Conservation (phyloP, 64 coral and sea anemone genomes). For the Montipora foliosa region DNA sequence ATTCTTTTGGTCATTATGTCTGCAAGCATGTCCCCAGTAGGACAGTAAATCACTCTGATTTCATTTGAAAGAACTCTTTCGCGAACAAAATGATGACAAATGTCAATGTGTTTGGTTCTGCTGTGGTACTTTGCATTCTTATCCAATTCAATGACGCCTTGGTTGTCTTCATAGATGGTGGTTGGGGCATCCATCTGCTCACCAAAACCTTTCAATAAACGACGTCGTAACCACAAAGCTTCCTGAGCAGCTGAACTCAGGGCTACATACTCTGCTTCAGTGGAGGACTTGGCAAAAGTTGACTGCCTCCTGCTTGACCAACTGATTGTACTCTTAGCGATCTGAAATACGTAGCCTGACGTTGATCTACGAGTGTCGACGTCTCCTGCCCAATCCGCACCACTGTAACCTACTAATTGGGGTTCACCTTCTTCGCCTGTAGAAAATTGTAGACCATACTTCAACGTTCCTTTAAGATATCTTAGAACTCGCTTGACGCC, state of each 20-base stretch:
- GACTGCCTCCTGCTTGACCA: slow-evolving; percentile 31
- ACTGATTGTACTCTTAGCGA: slow-evolving; percentile 16
- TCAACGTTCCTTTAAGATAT: slow-evolving; percentile 55
- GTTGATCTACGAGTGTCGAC: background rate
- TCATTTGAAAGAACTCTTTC: too few relatives aligned
- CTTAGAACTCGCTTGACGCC: slow-evolving; percentile 35
- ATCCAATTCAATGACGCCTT: too few relatives aligned
- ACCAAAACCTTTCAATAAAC: slow-evolving; percentile 20
- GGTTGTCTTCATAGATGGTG: background rate
- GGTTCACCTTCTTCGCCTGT: background rate
- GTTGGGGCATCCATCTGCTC: background rate
- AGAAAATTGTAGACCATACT: slow-evolving; percentile 32
- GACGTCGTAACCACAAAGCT: slow-evolving; percentile 33
- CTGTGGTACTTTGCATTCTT: too few relatives aligned
- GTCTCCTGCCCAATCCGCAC: slow-evolving; percentile 65
- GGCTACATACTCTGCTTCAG: slow-evolving; percentile 55
- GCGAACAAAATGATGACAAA: too few relatives aligned
- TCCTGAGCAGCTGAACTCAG: slow-evolving; percentile 51
- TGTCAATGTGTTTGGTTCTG: too few relatives aligned
- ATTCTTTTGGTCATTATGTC: too few relatives aligned
- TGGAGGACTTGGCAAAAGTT: slow-evolving; percentile 28
- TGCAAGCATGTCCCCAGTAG: too few relatives aligned
- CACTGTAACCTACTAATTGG: slow-evolving; percentile 30
- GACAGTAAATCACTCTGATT: too few relatives aligned
- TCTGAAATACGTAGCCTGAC: slow-evolving; percentile 37